These are phyloP conservation scores for Tipula confusa DNA, from an alignment of 2,888 invertebrate species.

Conservation along the genomic window DNA sequence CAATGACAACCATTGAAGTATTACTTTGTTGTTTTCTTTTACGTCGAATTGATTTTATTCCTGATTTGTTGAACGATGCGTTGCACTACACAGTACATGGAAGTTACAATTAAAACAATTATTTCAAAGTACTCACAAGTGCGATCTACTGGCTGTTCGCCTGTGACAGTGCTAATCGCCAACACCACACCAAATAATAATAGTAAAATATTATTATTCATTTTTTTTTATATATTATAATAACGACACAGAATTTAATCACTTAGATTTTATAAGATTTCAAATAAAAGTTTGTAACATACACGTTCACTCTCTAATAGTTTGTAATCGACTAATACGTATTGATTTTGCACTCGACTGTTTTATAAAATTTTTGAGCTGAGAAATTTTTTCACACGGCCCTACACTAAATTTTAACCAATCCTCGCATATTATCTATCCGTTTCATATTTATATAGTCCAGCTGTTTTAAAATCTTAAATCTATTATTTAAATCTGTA, in stretches of 20 bases:
- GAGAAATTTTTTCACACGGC: slow-evolving; percentile 32
- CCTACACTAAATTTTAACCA: not conserved
- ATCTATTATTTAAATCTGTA: not conserved
- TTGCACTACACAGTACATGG: not conserved
- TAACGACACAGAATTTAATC: not conserved
- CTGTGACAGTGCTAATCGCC: not conserved
- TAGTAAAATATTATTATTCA: not conserved
- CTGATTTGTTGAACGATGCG: not conserved
- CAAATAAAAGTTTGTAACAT: not conserved
- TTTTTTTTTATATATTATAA: not conserved
- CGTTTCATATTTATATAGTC: not conserved
- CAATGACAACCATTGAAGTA: not conserved
- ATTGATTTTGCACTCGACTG: slow-evolving; percentile 29
- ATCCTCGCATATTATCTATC: not conserved
- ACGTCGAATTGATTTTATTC: not conserved
- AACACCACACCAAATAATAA: not conserved
- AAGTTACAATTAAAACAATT: no score
- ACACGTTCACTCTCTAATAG: not conserved
- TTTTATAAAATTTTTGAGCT: slow-evolving; percentile 29
- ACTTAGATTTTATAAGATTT: not conserved
- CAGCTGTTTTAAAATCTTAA: not conserved
- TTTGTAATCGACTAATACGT: not conserved
- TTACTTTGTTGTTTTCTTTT: not conserved
- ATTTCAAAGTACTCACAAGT: not conserved
- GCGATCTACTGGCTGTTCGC: not conserved